Evolutionary conservation across 2,888 invertebrate species (phyloP).

Genomic region (Hofmannophila pseudospretella): DNA sequence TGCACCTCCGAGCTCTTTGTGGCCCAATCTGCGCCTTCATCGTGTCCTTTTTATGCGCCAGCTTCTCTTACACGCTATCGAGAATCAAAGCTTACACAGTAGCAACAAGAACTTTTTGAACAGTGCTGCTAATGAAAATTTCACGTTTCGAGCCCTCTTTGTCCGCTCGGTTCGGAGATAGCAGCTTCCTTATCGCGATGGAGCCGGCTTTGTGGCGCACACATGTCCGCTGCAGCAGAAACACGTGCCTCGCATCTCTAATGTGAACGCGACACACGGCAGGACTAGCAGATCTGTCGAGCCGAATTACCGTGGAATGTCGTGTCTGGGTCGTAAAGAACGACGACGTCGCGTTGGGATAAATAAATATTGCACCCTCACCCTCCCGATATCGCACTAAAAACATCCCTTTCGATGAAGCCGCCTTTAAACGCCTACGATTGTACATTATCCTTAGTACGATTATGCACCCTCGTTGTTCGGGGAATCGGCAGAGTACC

Average conservation of each 20-base stretch:
- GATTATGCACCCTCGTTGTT: conserved; percentile 78
- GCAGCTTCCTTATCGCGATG: conserved; percentile 62
- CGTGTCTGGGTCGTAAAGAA: conserved; percentile 63
- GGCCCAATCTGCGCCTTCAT: conserved; percentile 73
- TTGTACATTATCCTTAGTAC: conserved; percentile 78
- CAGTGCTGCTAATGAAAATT: conserved; percentile 73
- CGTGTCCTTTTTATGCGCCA: conserved; percentile 68
- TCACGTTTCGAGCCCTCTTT: conserved; percentile 67
- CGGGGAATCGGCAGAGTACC: conserved; percentile 72
- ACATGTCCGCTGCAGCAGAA: conserved; percentile 46
- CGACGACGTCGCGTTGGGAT: conserved; percentile 64
- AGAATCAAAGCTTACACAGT: conserved; percentile 64
- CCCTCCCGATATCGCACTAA: conserved; percentile 72
- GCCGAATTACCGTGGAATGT: conserved; percentile 57
- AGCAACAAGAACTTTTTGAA: conserved; percentile 62
- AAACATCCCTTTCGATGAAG: conserved; percentile 76
- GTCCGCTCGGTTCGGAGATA: conserved; percentile 55
- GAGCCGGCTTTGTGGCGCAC: conserved; percentile 54
- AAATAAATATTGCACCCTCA: conserved; percentile 78
- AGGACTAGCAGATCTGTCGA: conserved; percentile 37
- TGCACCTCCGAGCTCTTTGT: conserved; percentile 75
- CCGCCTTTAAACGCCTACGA: conserved; percentile 79
- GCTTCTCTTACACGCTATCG: conserved; percentile 72
- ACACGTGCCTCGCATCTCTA: conserved; percentile 63
- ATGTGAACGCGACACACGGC: conserved; percentile 33